phyloP scores from a whole-genome alignment of 2,113 vertebrate species.

The Dromas ardeola region DNA sequence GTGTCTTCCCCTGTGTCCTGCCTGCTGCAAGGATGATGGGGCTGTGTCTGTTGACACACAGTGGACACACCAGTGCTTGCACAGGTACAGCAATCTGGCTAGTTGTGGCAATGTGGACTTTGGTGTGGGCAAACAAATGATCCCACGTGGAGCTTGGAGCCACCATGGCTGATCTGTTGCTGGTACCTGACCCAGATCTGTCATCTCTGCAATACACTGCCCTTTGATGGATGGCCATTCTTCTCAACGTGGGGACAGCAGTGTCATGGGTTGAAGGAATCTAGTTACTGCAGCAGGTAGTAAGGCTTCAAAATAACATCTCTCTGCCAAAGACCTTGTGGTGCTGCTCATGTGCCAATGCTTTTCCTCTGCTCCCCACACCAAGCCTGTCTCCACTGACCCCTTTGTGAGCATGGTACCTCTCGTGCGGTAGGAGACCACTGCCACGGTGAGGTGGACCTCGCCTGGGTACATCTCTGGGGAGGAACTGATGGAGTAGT shows the following conservation, averaged over 20 bases:
- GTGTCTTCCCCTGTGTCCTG: background rate
- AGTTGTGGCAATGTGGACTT: background rate
- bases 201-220: background rate
- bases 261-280: background rate
- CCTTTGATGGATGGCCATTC: background rate
- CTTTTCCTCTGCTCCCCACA: background rate
- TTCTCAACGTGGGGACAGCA: background rate
- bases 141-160: background rate
- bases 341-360: background rate
- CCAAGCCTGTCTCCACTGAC: background rate
- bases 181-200: background rate
- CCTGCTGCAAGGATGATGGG: background rate
- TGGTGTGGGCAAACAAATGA: background rate
- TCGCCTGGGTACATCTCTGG: slow-evolving; percentile 89
- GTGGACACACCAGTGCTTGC: background rate
- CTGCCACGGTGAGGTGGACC: slow-evolving; percentile 95
- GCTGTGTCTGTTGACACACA: background rate
- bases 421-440: slow-evolving; percentile 91
- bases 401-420: slow-evolving; percentile 61
- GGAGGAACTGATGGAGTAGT: slow-evolving; percentile 98
- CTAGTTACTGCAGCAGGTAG: background rate
- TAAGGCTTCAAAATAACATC: background rate
- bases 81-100: background rate
- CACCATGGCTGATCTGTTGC: background rate
- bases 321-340: background rate